These are phyloP conservation scores for Acanthochromis polyacanthus DNA, from an alignment of 2,113 vertebrate genomes.

Conservation along the genomic window DNA sequence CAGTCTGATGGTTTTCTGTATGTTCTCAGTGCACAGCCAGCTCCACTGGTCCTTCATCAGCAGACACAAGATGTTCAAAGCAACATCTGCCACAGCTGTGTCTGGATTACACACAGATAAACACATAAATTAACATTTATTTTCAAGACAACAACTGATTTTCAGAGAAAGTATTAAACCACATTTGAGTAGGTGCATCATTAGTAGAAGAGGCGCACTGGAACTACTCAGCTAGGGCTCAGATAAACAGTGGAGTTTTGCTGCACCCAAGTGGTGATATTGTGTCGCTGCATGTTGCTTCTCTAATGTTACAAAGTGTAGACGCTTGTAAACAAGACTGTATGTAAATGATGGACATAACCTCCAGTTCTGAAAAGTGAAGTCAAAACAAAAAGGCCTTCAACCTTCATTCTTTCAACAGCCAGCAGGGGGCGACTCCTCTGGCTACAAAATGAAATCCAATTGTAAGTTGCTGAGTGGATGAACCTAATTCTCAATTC, in stretches of 20 bases:
- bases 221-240: neutral
- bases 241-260: conserved; percentile 19
- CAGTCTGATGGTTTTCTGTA: conserved; percentile 89
- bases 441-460: too few relatives aligned
- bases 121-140: neutral
- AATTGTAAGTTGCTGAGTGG: too few relatives aligned
- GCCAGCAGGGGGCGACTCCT: too few relatives aligned
- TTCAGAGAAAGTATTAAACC: neutral
- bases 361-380: too few relatives aligned
- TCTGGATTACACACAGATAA: conserved; percentile 76
- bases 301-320: neutral
- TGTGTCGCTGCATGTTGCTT: conserved; percentile 26
- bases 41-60: conserved; percentile 93
- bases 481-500: too few relatives aligned
- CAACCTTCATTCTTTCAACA: too few relatives aligned
- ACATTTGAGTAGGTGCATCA: neutral
- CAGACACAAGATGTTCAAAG: conserved; percentile 90
- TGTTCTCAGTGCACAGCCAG: conserved; percentile 93
- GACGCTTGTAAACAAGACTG: neutral
- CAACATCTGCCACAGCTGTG: conserved; percentile 90
- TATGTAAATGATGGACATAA: too few relatives aligned
- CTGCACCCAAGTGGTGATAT: conserved; percentile 45
- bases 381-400: too few relatives aligned
- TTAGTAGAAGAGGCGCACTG: neutral
- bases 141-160: neutral